Conservation (phyloP, 2,113 vertebrate species). For the Corapipo altera region DNA sequence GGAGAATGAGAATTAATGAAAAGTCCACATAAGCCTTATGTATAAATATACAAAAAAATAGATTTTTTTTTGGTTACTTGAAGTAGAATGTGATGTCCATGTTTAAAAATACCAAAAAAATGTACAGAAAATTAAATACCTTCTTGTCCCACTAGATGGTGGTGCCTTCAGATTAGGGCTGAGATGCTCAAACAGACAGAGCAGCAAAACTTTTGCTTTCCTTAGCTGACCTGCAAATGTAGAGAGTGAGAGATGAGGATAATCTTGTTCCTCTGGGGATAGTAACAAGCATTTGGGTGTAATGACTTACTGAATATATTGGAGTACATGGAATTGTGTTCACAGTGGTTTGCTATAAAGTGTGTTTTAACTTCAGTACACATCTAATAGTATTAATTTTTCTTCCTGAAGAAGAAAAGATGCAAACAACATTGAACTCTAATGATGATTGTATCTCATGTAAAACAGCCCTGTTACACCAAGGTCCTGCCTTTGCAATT, state of each 20-base stretch:
- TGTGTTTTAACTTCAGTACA: background rate
- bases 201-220: conserved; percentile 18
- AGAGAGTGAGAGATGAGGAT: background rate
- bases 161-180: conserved; percentile 52
- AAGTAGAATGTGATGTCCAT: background rate
- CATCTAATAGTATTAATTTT: background rate
- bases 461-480: background rate
- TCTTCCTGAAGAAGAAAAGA: background rate
- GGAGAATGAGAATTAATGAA: background rate
- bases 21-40: background rate
- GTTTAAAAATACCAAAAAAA: background rate
- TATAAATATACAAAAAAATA: background rate
- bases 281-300: background rate
- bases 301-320: background rate
- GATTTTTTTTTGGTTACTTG: background rate
- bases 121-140: conserved; percentile 50
- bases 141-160: conserved; percentile 69
- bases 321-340: background rate
- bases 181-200: background rate
- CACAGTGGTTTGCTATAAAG: background rate
- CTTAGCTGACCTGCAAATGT: background rate
- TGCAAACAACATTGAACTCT: background rate
- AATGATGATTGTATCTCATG: background rate
- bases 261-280: background rate
- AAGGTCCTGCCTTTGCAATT: background rate